Conservation (phyloP, 2,113 vertebrate genomes). For the Zosterops borbonicus region DNA sequence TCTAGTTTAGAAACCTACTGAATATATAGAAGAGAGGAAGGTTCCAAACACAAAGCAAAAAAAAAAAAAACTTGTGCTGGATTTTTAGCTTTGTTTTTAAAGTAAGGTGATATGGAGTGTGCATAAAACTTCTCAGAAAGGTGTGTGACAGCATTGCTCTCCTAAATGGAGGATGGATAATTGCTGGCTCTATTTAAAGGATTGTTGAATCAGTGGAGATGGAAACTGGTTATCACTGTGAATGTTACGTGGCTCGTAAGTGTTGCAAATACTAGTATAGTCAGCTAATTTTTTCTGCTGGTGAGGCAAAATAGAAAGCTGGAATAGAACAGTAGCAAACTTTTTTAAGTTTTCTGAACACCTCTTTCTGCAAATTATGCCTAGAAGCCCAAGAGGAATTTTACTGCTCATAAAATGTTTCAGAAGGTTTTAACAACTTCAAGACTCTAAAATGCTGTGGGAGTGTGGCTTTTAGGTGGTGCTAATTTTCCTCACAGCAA, state of each 20-base stretch:
- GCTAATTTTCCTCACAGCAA: background rate
- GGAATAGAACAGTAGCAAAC: background rate
- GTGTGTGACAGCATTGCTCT: rapidly evolving
- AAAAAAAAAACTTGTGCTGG: too few relatives aligned
- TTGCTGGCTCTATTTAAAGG: background rate
- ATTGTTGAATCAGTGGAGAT: background rate
- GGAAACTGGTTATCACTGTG: background rate
- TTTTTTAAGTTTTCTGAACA: background rate
- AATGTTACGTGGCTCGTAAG: background rate
- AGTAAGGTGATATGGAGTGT: background rate
- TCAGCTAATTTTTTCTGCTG: background rate
- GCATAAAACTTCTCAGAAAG: background rate
- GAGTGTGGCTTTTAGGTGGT: background rate
- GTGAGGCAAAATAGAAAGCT: background rate
- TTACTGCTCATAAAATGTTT: background rate
- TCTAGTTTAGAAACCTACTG: background rate
- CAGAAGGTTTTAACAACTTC: background rate
- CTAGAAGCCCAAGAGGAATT: background rate
- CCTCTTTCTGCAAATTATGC: background rate
- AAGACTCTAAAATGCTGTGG: background rate
- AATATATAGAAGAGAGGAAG: background rate
- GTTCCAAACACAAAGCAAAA: background rate
- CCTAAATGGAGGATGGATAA: background rate
- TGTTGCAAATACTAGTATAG: background rate
- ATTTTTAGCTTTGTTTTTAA: too few relatives aligned